Evolutionary conservation across 1,140 invertebrate genomes (phyloP), one percentile per base, ranked within the genome.

Genomic region (Tribolium castaneum): DNA sequence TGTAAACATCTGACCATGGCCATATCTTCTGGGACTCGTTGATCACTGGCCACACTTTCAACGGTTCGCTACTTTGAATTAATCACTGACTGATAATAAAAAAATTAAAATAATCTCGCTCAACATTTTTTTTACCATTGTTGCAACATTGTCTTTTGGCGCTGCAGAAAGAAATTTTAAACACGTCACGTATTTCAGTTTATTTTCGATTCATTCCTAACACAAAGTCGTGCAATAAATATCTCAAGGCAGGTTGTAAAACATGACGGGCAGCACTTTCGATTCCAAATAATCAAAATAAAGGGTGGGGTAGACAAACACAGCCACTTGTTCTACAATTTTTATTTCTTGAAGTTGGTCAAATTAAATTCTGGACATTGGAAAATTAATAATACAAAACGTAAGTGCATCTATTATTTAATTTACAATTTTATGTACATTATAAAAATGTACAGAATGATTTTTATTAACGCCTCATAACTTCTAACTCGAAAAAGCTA

Each of bases 401-500:
- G 7, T 66, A 66, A 35, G 80, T 77, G 75, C 79, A 80, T 80
- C 78, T 81, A 80, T 66, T 76, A 51, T 80, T 82, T 81, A 81
- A 80, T 81, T 73, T 75, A 79, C 78, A 79, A 59, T 76, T 80
- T 79, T 82, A 82, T 82, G 51, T 82, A 82, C 81, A 82, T 76
- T 76, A 56, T 82, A 80, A 74, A 82, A 82, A 81, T 77, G 76
- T 82, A 80, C 35, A 66, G 59, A 66, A 30, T 66, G 59, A 66
- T 66, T 34, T 66, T 66, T 66, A 66, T 30, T 66, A 66, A 66
- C 59, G 59, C 59, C 59, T 66, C 14, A 9, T 14, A 59, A n/a
- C 10, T 59, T 22, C 25, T 22, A 59, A 59, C 54, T 59, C 6
- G 1, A 39, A 66, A 45, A 34, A 66, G 12, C n/a, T 66, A 9